phyloP scores from a whole-genome alignment of 1,140 invertebrate species.

The Chironomus tepperi region DNA sequence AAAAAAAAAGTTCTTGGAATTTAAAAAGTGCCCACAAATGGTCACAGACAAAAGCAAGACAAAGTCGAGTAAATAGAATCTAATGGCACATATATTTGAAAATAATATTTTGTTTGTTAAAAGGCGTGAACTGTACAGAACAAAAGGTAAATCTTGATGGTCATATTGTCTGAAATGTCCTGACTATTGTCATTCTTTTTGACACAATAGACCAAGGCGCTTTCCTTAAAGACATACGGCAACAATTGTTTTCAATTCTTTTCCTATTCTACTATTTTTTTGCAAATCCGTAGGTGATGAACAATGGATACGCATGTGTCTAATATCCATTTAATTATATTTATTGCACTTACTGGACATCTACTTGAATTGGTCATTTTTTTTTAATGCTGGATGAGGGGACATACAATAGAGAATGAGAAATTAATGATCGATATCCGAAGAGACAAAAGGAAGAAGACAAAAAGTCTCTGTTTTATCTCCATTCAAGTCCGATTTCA shows the following conservation, averaged over 20 bases:
- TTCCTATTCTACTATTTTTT: too few species aligned
- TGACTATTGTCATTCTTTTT: too few species aligned
- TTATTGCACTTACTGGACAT: slow-evolving; percentile 10
- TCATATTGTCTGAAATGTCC: not conserved
- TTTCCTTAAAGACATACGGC: too few species aligned
- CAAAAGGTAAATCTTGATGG: slow-evolving; percentile 1
- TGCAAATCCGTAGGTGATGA: slow-evolving; percentile 1
- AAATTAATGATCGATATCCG: not conserved
- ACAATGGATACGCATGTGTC: slow-evolving; percentile 19
- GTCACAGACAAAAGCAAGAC: too few species aligned
- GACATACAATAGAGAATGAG: not conserved
- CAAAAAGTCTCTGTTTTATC: slow-evolving; percentile 4
- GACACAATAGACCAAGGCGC: too few species aligned
- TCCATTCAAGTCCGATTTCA: not conserved
- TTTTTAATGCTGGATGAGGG: not conserved
- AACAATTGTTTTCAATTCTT: too few species aligned
- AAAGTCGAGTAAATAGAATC: not conserved
- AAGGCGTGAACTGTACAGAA: not conserved
- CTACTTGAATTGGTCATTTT: slow-evolving; percentile 20
- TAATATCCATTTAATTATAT: slow-evolving; percentile 19
- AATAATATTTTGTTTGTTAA: slow-evolving; percentile 21
- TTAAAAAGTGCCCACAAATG: too few species aligned
- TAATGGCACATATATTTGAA: not conserved
- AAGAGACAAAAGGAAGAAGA: not conserved
- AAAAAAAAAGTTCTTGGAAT: too few species aligned